Evolutionary conservation across 1,140 invertebrate genomes (phyloP).

Genomic region (Trichonephila inaurata): DNA sequence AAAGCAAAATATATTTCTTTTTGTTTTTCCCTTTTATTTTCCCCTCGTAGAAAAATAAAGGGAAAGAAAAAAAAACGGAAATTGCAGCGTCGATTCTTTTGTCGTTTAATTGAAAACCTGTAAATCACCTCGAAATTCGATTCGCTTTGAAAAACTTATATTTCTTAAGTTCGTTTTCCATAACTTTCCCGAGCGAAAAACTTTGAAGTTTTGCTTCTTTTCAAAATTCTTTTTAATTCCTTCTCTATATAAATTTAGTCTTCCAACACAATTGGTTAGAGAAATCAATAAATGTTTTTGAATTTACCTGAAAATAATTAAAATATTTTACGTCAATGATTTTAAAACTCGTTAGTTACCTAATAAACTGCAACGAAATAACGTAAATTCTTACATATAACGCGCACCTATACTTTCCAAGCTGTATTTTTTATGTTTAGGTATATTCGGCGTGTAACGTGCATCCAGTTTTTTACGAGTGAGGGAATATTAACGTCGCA

Average conservation of each 20-base stretch:
- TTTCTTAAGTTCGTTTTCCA: neutral
- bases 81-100: slow-evolving; percentile 27
- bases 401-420: no score
- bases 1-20: slow-evolving; percentile 50
- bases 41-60: neutral
- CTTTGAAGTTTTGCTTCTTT: neutral
- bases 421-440: no score
- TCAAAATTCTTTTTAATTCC: no score
- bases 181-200: neutral
- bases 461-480: no score
- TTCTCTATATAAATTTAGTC: neutral
- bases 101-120: slow-evolving; percentile 26
- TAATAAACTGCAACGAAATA: no score
- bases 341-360: no score
- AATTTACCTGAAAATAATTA: neutral
- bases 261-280: no score
- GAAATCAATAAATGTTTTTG: no score
- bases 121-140: slow-evolving; percentile 20
- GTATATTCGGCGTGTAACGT: no score
- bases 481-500: no score
- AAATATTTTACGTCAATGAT: no score
- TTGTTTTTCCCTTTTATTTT: neutral
- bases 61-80: neutral
- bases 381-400: no score
- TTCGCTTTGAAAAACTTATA: neutral